A percentile compares a stretch with the other conserved stretches of the same genome.
Conservation (phyloP, 1,140 invertebrate species). For the Tyrophagus putrescentiae region DNA sequence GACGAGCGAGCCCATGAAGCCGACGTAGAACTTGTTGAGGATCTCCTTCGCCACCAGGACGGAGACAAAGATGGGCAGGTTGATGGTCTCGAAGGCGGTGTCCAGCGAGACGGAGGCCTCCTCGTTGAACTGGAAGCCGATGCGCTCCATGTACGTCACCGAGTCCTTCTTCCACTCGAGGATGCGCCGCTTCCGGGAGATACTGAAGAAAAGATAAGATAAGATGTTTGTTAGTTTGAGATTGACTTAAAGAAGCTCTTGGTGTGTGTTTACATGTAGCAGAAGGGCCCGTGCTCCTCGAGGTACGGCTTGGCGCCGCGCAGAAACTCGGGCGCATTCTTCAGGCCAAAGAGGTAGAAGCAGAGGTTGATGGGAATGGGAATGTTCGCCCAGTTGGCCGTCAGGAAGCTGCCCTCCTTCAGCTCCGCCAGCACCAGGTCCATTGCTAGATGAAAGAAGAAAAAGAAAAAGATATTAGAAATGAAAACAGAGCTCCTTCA, state of each 20-base stretch:
- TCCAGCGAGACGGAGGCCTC: slow-evolving; percentile 2
- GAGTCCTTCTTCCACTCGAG: neutral
- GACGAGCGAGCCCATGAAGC: slow-evolving; percentile 12
- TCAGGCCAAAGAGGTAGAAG: slow-evolving; percentile 15
- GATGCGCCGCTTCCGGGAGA: neutral
- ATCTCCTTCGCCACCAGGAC: slow-evolving; percentile 11
- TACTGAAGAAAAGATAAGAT: neutral
- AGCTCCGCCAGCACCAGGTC: neutral
- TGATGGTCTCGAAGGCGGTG: slow-evolving; percentile 7
- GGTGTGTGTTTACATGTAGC: slow-evolving; percentile 1
- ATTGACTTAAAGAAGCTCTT: neutral
- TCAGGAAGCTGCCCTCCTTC: slow-evolving; percentile 11
- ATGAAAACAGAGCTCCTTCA: neutral
- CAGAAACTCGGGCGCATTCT: slow-evolving; percentile 5
- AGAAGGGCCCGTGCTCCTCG: slow-evolving; percentile 13
- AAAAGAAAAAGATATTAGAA: neutral
- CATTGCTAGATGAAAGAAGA: neutral
- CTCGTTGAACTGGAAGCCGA: slow-evolving; percentile 6
- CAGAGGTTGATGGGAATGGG: slow-evolving; percentile 13
- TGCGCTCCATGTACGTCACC: slow-evolving; percentile 2
- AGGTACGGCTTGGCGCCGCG: slow-evolving; percentile 3
- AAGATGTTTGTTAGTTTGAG: neutral
- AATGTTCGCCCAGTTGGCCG: slow-evolving; percentile 9
- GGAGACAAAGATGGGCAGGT: slow-evolving; percentile 15
- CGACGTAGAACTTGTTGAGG: slow-evolving; percentile 5